phyloP scores from a whole-genome alignment of 2,113 vertebrate genomes.

The Micromys minutus region DNA sequence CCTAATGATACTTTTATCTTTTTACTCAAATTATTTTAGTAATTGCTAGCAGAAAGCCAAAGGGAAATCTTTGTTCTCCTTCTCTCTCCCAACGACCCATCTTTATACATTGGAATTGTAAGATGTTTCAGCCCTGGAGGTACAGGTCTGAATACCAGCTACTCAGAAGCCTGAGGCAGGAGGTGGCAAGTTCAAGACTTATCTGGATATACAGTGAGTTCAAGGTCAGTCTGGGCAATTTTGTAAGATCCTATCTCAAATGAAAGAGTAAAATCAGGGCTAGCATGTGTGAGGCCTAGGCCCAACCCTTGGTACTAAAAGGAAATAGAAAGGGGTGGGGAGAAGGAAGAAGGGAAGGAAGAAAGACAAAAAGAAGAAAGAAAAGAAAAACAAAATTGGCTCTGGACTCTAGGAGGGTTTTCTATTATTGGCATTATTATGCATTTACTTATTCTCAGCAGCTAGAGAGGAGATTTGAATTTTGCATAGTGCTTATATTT shows the following conservation, averaged over 20 bases:
- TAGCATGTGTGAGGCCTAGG: not conserved
- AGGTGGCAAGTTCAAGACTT: not conserved
- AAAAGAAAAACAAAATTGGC: no score
- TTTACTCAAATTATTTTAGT: not conserved
- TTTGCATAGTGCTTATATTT: not conserved
- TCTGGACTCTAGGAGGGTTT: not conserved
- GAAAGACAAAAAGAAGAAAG: rapidly evolving
- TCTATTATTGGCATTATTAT: not conserved
- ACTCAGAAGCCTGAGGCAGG: not conserved
- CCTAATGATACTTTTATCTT: not conserved
- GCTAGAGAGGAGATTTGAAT: not conserved
- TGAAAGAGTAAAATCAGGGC: not conserved
- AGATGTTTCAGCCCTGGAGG: not conserved
- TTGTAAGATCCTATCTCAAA: not conserved
- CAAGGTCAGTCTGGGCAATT: not conserved
- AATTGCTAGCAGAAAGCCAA: not conserved
- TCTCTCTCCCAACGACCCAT: not conserved
- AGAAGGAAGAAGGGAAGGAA: rapidly evolving
- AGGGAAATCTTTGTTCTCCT: no score
- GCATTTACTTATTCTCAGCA: not conserved
- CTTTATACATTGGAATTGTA: not conserved
- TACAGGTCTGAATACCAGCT: not conserved
- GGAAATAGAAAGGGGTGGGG: no score
- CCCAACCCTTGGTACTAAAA: not conserved
- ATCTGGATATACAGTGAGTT: not conserved